These are phyloP conservation scores for Leptoteleia sp. DNA, from an alignment of 1,140 invertebrate genomes.

Conservation along the genomic window DNA sequence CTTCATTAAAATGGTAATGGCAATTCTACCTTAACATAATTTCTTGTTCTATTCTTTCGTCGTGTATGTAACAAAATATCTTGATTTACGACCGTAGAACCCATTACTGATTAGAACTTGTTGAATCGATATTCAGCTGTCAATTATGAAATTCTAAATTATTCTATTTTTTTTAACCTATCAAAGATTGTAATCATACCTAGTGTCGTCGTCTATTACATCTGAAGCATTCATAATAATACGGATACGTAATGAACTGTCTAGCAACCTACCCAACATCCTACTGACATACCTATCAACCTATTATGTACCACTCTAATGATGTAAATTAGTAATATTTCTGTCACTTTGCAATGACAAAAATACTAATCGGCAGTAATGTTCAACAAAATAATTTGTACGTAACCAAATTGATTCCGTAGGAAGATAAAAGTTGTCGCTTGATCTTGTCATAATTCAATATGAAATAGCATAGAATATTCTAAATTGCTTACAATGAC, in stretches of 20 bases:
- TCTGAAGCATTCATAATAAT: slow-evolving; percentile 45
- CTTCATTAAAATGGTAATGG: too few relatives aligned
- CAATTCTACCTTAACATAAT: too few relatives aligned
- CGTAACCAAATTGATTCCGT: too few relatives aligned
- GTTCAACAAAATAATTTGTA: too few relatives aligned
- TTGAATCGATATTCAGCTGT: slow-evolving; percentile 30
- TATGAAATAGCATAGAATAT: too few relatives aligned
- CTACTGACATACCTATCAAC: slow-evolving; percentile 50
- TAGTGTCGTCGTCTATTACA: slow-evolving; percentile 40
- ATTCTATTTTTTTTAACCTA: slow-evolving; percentile 4
- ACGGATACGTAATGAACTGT: slow-evolving; percentile 39
- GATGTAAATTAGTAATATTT: slow-evolving; percentile 11
- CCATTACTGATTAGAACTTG: slow-evolving; percentile 14
- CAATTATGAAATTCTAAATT: slow-evolving; percentile 24
- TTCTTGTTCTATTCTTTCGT: slow-evolving; percentile 7
- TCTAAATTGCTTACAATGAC: too few relatives aligned
- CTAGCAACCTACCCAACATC: slow-evolving; percentile 39
- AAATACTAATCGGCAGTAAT: too few relatives aligned
- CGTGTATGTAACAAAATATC: slow-evolving; percentile 41
- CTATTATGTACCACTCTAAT: slow-evolving; percentile 13
- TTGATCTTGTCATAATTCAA: too few relatives aligned
- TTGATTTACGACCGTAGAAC: slow-evolving; percentile 43
- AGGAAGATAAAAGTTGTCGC: too few relatives aligned
- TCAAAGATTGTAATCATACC: slow-evolving; percentile 42
- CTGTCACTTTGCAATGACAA: slow-evolving; percentile 6